Evolutionary conservation across 2,797 vertebrate genomes (phyloP).

Genomic region (Coendou prehensilis): DNA sequence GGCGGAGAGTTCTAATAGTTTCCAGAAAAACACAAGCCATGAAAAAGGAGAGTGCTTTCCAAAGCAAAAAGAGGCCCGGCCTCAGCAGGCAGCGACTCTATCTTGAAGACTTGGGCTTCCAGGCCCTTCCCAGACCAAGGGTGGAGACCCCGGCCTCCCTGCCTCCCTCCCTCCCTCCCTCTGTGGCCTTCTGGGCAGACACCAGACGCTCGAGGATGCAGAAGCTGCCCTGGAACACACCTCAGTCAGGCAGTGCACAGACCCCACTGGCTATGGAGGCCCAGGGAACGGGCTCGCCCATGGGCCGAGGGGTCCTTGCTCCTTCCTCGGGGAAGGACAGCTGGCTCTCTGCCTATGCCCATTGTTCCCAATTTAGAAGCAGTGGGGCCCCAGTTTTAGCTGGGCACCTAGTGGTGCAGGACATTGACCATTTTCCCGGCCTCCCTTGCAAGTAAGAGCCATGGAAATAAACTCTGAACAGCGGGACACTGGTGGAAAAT

Average conservation of each 20-base stretch:
- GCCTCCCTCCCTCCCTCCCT: neutral
- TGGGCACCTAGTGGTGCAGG: too few species aligned
- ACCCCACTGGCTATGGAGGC: neutral
- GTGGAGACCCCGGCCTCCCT: accelerated
- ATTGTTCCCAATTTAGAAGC: neutral
- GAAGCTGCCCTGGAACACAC: neutral
- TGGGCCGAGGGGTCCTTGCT: neutral
- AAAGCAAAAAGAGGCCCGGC: neutral
- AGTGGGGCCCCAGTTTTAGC: neutral
- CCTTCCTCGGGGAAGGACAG: neutral
- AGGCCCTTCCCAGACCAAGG: neutral
- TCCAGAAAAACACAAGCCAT: conserved; percentile 77
- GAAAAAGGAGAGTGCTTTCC: neutral
- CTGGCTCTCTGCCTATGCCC: neutral
- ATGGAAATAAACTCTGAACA: neutral
- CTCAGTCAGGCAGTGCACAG: accelerated
- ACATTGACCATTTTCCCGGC: neutral
- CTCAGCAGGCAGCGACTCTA: neutral
- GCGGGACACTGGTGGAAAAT: neutral
- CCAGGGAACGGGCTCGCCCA: accelerated
- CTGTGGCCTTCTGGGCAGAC: neutral
- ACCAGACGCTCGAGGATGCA: accelerated
- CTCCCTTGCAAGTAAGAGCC: neutral
- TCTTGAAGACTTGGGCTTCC: neutral
- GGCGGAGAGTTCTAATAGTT: conserved; percentile 79